Percentiles rank a stretch among this genome's conserved stretches.
These are phyloP conservation scores for Belonocnema kinseyi DNA, from an alignment of 1,140 invertebrate genomes.

Conservation along the genomic window DNA sequence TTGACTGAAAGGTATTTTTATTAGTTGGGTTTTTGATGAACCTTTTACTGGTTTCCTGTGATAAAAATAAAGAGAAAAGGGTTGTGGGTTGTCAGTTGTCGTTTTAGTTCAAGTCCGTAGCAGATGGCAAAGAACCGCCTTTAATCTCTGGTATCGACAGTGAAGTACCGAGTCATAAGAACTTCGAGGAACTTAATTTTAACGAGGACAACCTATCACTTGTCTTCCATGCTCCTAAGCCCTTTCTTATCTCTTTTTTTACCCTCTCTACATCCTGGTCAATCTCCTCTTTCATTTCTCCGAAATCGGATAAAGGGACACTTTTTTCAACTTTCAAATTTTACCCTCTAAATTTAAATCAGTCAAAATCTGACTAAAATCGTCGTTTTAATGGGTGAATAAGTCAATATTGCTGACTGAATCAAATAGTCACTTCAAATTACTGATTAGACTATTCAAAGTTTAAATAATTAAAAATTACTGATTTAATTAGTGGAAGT, in stretches of 20 bases:
- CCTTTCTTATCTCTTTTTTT: constrained; percentile 8
- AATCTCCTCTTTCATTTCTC: neutral
- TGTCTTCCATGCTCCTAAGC: neutral
- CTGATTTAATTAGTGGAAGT: no score
- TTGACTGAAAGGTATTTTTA: no score
- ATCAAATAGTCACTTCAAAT: no score
- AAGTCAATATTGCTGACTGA: no score
- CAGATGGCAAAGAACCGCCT: constrained; percentile 26
- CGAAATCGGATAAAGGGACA: neutral
- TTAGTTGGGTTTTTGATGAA: no score
- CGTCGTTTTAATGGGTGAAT: no score
- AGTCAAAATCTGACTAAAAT: no score
- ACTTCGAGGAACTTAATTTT: constrained; percentile 28
- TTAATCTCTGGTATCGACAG: constrained; percentile 27
- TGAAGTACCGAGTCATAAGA: neutral
- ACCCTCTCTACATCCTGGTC: neutral
- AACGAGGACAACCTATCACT: constrained; percentile 30
- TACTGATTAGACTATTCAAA: no score
- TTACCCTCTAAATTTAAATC: no score
- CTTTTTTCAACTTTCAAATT: neutral
- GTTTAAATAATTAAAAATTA: no score
- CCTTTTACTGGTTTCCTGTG: neutral
- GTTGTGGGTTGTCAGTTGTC: neutral
- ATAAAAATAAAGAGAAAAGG: neutral
- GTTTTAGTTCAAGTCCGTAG: neutral